Percentiles rank a stretch among this genome's conserved stretches.
Evolutionary conservation across 2,113 vertebrate genomes (phyloP).

Genomic region (Coryphaenoides rupestris): DNA sequence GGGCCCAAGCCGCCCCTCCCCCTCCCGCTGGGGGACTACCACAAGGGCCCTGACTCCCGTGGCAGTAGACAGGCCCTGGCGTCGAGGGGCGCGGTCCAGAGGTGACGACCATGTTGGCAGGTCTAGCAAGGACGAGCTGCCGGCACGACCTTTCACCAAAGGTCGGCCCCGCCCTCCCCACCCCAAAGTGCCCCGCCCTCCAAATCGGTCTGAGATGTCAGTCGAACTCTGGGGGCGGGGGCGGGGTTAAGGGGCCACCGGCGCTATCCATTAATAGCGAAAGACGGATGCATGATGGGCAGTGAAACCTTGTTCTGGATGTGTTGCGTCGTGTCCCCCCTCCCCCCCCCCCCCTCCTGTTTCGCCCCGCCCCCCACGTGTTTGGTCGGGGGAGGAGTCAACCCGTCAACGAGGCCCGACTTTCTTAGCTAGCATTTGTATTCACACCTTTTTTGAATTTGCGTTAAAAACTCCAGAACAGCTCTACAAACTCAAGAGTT

Average conservation of each 20-base stretch:
- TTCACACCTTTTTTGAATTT: conserved; percentile 15
- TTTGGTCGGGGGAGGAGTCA: conserved; percentile 14
- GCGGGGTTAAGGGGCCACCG: too few relatives aligned
- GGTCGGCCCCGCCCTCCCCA: too few relatives aligned
- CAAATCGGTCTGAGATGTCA: not conserved
- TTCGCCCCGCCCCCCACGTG: not conserved
- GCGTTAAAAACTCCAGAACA: not conserved
- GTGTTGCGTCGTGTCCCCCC: not conserved
- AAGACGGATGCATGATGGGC: not conserved
- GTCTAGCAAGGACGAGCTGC: not conserved
- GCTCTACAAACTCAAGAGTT: not conserved
- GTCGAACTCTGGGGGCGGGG: not conserved
- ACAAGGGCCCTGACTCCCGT: conserved; percentile 50
- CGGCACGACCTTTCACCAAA: not conserved
- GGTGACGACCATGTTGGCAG: conserved; percentile 79
- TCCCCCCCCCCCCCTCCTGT: too few relatives aligned
- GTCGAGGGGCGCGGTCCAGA: conserved; percentile 82
- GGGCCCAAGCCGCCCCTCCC: conserved; percentile 56
- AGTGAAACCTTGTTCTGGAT: not conserved
- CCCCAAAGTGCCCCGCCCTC: conserved; percentile 35
- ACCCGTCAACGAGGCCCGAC: conserved; percentile 6
- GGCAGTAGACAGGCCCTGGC: conserved; percentile 77
- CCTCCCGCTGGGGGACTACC: conserved; percentile 56
- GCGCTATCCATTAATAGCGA: not conserved
- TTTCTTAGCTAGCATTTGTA: conserved; percentile 27